Evolutionary conservation across 1,140 invertebrate genomes (phyloP), one percentile per base, ranked within the genome.

Genomic region (Phortica variegata): DNA sequence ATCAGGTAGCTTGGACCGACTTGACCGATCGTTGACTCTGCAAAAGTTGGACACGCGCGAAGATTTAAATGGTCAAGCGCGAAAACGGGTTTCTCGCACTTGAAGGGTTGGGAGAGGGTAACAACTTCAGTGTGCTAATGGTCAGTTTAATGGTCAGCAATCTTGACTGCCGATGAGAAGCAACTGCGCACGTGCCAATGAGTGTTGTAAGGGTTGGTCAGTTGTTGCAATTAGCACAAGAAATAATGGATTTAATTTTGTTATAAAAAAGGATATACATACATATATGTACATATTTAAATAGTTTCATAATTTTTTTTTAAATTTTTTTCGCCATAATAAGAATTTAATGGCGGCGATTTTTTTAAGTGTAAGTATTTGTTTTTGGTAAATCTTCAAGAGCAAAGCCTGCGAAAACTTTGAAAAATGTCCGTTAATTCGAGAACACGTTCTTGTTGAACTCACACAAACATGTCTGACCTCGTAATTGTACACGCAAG

Each of bases 391-490:
- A n/a, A n/a, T n/a, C 26, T 33, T 26, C 17, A 45, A 53, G 41
- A 41, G 33, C 26, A 40, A 13, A 2, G 4, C 13, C 43, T 19
- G 29, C 12, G 16, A 53, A 43, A 43, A 43, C 50, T 46, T 58
- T 62, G 59, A 70, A 56, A 70, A 65, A 70, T 70, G 56, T 70
- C 57, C 61, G 65, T 66, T 70, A 70, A 70, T 57, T 49, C 41
- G 61, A 47, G 48, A 63, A 66, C 63, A 63, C 33, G 44, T 18
- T 54, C 32, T 48, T 41, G 49, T 55, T 63, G 36, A 56, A 49
- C 62, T n/a, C n/a, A n/a, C n/a, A n/a, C n/a, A n/a, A 65, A 65
- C 68, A 66, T 66, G 63, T 60, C 63, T 68, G 63, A 66, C 57
- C 63, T 60, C 37, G 38, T 43, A 44, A n/a, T n/a, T n/a, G n/a